Evolutionary conservation across 1,140 invertebrate species (phyloP).

Genomic region (Brachionus sp.): DNA sequence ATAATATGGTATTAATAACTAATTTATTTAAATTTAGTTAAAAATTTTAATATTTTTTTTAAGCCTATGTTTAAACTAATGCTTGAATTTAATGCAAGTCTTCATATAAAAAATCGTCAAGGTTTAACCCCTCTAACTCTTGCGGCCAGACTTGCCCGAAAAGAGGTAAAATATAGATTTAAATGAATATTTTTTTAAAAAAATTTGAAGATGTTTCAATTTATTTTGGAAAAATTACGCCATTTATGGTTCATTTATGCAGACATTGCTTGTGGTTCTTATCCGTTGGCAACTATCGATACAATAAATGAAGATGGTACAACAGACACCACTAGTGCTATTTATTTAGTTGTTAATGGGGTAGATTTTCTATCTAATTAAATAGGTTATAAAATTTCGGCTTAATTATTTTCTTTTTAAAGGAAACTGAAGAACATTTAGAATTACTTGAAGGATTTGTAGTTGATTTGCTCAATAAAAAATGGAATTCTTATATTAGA

Average conservation of each 20-base stretch:
- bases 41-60: not conserved
- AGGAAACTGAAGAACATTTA: conserved; percentile 90
- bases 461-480: conserved; percentile 86
- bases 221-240: conserved; percentile 85
- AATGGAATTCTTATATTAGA: conserved; percentile 71
- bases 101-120: conserved; percentile 78
- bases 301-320: conserved; percentile 81
- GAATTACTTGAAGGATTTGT: conserved; percentile 91
- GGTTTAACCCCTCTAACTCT: conserved; percentile 87
- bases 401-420: conserved; percentile 47
- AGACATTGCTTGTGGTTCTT: conserved; percentile 90
- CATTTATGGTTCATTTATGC: conserved; percentile 86
- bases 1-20: conserved; percentile 73
- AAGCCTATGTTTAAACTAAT: conserved; percentile 89
- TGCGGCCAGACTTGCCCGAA: conserved; percentile 83
- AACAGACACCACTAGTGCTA: conserved; percentile 84
- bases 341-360: conserved; percentile 95
- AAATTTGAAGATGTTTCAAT: conserved; percentile 76
- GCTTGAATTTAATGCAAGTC: conserved; percentile 80
- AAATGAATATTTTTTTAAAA: not conserved
- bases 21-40: not conserved
- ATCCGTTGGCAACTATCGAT: conserved; percentile 88
- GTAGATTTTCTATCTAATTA: conserved; percentile 58
- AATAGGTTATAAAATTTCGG: not conserved
- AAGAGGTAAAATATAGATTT: conserved; percentile 63